phyloP scores from a whole-genome alignment of 2,797 vertebrate genomes.

The Sylvia borin region DNA sequence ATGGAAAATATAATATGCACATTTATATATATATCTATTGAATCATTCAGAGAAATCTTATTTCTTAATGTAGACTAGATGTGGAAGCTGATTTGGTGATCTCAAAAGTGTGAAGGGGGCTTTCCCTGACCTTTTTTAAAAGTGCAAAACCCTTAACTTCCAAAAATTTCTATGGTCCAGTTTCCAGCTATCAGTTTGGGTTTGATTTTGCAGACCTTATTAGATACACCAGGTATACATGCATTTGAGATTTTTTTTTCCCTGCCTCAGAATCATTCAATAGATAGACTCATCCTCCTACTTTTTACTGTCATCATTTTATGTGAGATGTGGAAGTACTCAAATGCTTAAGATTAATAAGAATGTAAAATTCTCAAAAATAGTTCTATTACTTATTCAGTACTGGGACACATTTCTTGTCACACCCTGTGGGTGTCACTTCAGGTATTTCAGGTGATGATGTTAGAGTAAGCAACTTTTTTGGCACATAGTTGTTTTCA shows the following conservation, averaged over 20 bases:
- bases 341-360: not conserved
- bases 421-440: not conserved
- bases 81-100: not conserved
- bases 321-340: not conserved
- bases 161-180: not conserved
- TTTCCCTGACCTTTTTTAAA: not conserved
- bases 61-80: not conserved
- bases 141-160: not conserved
- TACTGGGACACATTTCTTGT: not conserved
- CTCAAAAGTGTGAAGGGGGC: not conserved
- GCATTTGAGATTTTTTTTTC: not conserved
- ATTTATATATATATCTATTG: not conserved
- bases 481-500: not conserved
- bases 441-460: not conserved
- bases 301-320: not conserved
- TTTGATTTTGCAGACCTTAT: not conserved
- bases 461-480: not conserved
- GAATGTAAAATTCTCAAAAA: not conserved
- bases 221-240: not conserved
- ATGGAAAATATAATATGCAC: not conserved
- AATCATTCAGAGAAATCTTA: not conserved
- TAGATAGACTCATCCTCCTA: not conserved
- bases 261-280: not conserved
- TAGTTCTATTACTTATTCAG: not conserved
- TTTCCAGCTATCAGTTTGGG: not conserved